Percentiles rank a stretch among this genome's conserved stretches.
These are phyloP conservation scores for Strongylocentrotus purpuratus DNA, from an alignment of 35 echinoderm and acorn worm species.

Conservation along the genomic window DNA sequence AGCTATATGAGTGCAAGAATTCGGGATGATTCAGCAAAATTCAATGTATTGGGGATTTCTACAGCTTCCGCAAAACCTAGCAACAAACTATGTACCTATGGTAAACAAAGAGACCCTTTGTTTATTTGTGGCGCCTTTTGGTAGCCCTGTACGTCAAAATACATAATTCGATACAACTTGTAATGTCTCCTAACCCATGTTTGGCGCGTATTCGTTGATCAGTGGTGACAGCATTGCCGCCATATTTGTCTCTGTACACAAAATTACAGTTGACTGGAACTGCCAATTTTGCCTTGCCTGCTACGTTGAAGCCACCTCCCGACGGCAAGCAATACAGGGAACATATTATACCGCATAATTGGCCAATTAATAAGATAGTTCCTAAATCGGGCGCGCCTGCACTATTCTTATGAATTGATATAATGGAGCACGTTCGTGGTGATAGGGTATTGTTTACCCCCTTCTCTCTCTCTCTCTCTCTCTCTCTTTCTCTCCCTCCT, in stretches of 20 bases:
- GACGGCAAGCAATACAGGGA: not conserved
- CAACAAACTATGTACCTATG: not conserved
- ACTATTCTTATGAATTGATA: not conserved
- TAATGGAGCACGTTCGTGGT: too few species aligned
- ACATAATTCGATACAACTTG: not conserved
- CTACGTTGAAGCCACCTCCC: not conserved
- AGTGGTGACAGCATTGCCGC: not conserved
- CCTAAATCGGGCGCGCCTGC: not conserved
- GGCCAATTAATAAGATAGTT: not conserved
- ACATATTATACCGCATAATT: not conserved
- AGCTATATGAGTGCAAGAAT: too few species aligned
- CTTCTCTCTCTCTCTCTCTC: not conserved
- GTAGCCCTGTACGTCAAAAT: not conserved
- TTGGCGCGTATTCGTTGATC: not conserved
- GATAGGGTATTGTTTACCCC: not conserved
- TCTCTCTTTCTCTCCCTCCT: not conserved
- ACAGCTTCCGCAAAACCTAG: not conserved
- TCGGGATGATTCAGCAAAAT: not conserved
- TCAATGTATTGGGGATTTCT: not conserved
- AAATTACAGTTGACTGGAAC: not conserved
- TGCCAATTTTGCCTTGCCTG: not conserved
- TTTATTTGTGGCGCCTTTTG: not conserved
- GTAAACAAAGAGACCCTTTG: too few species aligned
- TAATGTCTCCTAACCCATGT: not conserved
- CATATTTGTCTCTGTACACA: not conserved